Conservation (phyloP, 2,113 vertebrate species). For the Setophaga kirtlandii region DNA sequence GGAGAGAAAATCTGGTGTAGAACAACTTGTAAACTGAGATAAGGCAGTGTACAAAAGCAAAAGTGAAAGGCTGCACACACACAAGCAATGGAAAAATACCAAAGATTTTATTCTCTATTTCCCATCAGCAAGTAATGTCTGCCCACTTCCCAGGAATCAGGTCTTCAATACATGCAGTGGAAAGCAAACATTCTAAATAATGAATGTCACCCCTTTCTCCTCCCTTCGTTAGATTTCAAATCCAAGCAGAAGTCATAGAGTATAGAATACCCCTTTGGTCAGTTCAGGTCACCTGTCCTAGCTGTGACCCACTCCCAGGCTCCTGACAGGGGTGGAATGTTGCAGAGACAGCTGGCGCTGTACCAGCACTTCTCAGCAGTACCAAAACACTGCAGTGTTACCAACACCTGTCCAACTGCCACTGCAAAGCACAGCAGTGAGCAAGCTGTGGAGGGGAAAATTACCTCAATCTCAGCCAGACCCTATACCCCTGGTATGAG, state of each 20-base stretch:
- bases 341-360: background rate
- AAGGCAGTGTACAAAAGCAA: background rate
- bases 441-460: background rate
- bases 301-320: background rate
- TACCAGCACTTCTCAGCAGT: fast-evolving
- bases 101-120: background rate
- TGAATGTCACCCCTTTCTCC: fast-evolving
- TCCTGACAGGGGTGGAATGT: background rate
- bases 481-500: background rate
- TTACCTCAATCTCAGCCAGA: background rate
- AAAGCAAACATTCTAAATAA: background rate
- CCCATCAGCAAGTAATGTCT: background rate
- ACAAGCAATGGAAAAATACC: background rate
- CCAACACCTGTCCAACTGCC: background rate
- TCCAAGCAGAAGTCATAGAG: background rate
- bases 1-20: background rate
- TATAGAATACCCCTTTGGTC: background rate
- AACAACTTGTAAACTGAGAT: background rate
- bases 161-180: background rate
- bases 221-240: background rate
- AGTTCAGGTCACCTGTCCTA: background rate
- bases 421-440: background rate
- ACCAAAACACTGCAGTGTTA: background rate
- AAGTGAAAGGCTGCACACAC: background rate
- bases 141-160: background rate